Base-by-base conservation (phyloP, 37 sponge, comb jelly and placozoan genomes). In the Spongilla lacustris region DNA sequence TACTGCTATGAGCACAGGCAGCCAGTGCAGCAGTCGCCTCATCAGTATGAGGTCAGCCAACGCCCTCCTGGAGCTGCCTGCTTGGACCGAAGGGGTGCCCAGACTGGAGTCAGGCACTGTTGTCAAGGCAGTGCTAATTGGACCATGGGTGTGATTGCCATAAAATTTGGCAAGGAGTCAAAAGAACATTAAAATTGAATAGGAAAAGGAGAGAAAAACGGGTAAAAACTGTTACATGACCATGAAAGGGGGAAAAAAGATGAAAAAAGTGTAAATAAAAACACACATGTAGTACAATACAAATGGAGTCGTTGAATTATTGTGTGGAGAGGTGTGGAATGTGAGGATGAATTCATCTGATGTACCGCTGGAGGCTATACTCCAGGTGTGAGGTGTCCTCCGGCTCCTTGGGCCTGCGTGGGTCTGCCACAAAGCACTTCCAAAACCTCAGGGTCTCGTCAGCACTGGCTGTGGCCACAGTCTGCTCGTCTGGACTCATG, bases 1-100 rank as follows among this genome's bases (percentile, higher is more conserved):
- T 17, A 67, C 58, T 3, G 98, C 89, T 11, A 25, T 50, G 49
- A 84, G 82, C 46, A 99, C 99, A 5, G 99, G 99, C 0, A 79
- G 89, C n/a, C 99, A 99, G 76, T 90, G 96, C 79, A 97, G 97
- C 82, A 99, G 99, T 85, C 87, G 99, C 28, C 70, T 99, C 28
- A 76, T 94, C 58, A 99, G 99, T 85, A 92, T 99, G 96, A 85
- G 93, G 32, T 84, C 73, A 68, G 96, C 99, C 67, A 93, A 97
- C 67, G 89, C 93, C 71, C 86, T 98, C 12, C 84, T 97, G 71
- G 71, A 82, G 71, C 93, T 95, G 5, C 98, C 98, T 30, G 94
- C 97, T 0, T 38, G 86, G 37, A 81, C 79, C 10, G 94, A 96
- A 1, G 28, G 83, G 34, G 75, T 37, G 33, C 36, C 80, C 37